Conservation (phyloP, 2,113 vertebrate species). For the Crotalus viridis region DNA sequence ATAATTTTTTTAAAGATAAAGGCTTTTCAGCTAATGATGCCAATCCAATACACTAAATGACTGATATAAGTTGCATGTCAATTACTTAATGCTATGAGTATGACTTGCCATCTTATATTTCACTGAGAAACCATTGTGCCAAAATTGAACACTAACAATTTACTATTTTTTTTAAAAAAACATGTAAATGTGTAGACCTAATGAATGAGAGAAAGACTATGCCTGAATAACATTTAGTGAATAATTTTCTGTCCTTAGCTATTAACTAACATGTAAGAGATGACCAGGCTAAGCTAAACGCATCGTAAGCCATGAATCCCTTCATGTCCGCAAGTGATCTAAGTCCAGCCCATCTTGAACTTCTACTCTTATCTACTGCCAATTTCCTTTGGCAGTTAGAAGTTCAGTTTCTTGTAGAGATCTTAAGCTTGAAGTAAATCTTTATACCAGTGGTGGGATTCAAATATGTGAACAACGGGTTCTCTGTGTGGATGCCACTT, state of each 20-base stretch:
- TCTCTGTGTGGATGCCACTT: too few species aligned
- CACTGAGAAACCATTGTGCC: neutral
- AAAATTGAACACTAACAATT: neutral
- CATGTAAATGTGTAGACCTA: neutral
- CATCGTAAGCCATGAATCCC: neutral
- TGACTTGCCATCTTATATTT: neutral
- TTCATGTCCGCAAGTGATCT: neutral
- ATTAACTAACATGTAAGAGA: too few species aligned
- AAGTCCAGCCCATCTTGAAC: neutral
- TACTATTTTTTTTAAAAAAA: neutral
- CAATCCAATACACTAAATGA: neutral
- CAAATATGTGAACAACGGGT: too few species aligned
- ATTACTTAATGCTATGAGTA: neutral
- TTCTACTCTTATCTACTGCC: neutral
- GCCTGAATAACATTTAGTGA: neutral
- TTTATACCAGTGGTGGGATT: neutral
- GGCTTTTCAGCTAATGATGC: neutral
- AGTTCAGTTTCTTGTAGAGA: neutral
- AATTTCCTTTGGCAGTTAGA: neutral
- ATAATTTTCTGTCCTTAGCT: neutral
- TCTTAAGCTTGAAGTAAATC: neutral
- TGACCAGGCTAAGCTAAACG: neutral
- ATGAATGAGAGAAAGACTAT: neutral
- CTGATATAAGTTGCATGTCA: neutral
- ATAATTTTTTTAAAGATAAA: neutral